Base-by-base conservation (phyloP, 2,797 vertebrate species). In the Sebastes oblongus region DNA sequence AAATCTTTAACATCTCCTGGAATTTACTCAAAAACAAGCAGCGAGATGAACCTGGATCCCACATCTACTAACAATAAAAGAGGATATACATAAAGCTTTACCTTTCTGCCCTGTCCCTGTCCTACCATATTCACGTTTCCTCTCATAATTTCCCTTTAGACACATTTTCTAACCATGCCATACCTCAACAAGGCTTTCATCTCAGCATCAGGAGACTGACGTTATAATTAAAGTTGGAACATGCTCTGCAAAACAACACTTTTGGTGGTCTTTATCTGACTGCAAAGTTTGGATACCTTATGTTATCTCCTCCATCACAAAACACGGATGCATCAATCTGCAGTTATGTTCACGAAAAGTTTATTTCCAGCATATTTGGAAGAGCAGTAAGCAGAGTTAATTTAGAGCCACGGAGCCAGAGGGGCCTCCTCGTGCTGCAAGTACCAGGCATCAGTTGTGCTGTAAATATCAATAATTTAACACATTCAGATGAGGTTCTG, bases 391-490 rank as follows among this genome's bases (percentile, higher is more conserved):
- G 71, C 70, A 4, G 74, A 18, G 52, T 73, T 87, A 39, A 82
- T 84, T 69, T 82, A 58, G 54, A 79, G 78, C 66, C 66, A 11
- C 10, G 0, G 83, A 82, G 76, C 81, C 78, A 36, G 81, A 74
- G 66, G 62, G 77, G 50, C 39, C 13, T 78, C 36, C 80, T 76
- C 39, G 4, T 75, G 79, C 84, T 79, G 78, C 66, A 72, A 68
- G 70, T 42, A 79, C 30, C 69, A 39, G 78, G 79, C 84, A 87
- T 83, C 83, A 25, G 56, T 88, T 84, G 80, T 86, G 86, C 82
- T 86, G 85, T 90, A 85, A 96, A 97, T 88, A 97, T 94, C 95
- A 98, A 97, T 98, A 97, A 97, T 98, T 98, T 90, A 97, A 93
- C 95, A 93, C 92, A 95, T 96, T 97, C 96, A 97, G 96, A 98